Base-by-base conservation (phyloP, 2,113 vertebrate genomes). In the Taurulus bubalis region DNA sequence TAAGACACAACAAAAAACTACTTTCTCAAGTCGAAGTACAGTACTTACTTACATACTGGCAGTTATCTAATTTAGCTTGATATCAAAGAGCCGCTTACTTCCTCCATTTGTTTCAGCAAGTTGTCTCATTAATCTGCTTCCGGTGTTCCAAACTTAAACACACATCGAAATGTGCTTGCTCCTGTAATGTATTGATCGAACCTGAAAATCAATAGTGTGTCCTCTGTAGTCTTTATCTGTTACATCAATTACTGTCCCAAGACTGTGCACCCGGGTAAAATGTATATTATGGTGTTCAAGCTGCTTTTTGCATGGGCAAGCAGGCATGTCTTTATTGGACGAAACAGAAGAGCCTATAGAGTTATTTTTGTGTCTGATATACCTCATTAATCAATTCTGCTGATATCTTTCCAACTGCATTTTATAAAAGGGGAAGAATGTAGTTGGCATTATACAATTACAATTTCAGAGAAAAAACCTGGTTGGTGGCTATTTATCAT, bases 131-230 rank as follows among this genome's bases (percentile, higher is more conserved):
- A 59, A 64, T 79, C 71, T 64, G 36, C 49, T 67, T 34, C 26
- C 34, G 66, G 8, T 49, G 42, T 74, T 75, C 69, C 45, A 55
- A 55, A 73, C 51, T 34, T 45, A 79, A 58, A 70, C 2, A 28
- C 30, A 22, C 18, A 47, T 47, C 72, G 56, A 71, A 68, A 83
- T 59, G 66, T 66, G 45, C 56, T 58, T 38, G 2, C 66, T 81
- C 53, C 24, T 78, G 60, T 79, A 63, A 69, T 77, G 56, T 73
- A 84, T 86, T 58, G 85, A 87, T 68, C 77, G 59, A 36, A 74
- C 69, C 65, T 53, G 59, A 68, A 77, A 75, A 87, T 82, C 85
- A 79, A 84, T 81, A 76, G 34, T 59, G 65, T 80, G 51, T 80
- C 79, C 80, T 73, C 75, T 85, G 55, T 71, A 69, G 45, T 73